These are phyloP conservation scores for Drosophila ercepeae DNA, from an alignment of 1,140 invertebrate genomes.

Conservation along the genomic window DNA sequence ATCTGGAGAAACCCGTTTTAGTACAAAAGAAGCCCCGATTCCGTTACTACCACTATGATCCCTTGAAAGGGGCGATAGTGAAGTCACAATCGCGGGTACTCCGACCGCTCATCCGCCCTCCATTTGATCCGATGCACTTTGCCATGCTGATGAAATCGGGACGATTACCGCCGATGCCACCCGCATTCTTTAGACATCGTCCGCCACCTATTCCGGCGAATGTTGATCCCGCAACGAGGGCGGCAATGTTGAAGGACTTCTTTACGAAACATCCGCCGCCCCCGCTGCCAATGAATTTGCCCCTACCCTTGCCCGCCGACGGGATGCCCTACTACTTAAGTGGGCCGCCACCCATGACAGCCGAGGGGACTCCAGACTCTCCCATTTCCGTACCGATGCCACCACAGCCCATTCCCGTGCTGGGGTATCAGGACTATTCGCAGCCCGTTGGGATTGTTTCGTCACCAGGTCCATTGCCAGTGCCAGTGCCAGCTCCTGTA, in stretches of 20 bases:
- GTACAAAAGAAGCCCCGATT: conserved; percentile 63
- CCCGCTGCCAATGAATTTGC: conserved; percentile 27
- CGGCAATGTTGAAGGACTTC: conserved; percentile 59
- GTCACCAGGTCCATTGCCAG: conserved; percentile 19
- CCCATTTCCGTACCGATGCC: conserved; percentile 4
- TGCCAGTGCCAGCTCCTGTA: conserved; percentile 18
- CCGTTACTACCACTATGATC: conserved; percentile 60
- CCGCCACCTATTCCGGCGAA: conserved; percentile 54
- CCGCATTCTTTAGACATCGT: conserved; percentile 43
- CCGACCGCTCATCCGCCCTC: conserved; percentile 26
- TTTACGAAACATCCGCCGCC: conserved; percentile 67
- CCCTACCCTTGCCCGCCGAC: conserved; percentile 9
- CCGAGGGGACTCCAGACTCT: background rate
- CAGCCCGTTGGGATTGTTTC: conserved; percentile 8
- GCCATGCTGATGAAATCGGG: conserved; percentile 68
- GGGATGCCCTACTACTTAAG: conserved; percentile 34
- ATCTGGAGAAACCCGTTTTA: conserved; percentile 53
- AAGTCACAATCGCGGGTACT: conserved; percentile 32
- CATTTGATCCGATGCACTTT: conserved; percentile 67
- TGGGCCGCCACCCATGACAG: conserved; percentile 37
- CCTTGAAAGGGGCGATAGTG: conserved; percentile 41
- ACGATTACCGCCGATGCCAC: conserved; percentile 39
- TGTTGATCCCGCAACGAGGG: conserved; percentile 36
- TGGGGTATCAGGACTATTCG: conserved; percentile 12
- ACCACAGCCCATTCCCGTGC: conserved; percentile 26